Base-by-base conservation (phyloP, 2,797 vertebrate genomes). In the Danio albolineatus region DNA sequence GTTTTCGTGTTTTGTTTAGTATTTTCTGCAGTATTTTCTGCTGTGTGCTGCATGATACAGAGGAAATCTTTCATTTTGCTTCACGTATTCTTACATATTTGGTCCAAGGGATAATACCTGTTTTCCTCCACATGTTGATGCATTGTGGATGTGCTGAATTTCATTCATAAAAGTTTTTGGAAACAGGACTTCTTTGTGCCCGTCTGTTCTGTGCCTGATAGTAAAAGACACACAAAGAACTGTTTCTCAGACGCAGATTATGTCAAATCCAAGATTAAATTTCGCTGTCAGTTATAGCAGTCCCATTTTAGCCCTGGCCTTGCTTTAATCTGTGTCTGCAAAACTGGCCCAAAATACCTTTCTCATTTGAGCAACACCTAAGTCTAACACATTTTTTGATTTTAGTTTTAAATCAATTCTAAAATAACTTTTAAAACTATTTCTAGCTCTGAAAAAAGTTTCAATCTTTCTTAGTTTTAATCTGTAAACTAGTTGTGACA, bases 231-330 rank as follows among this genome's bases (percentile, higher is more conserved):
- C 13, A 67, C 64, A 49, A 49, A 10, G 46, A 46, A 67, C 8
- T n/a, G 44, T 48, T 67, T 67, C 65, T 70, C 48, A 53, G 36
- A 70, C 10, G 12, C 49, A 54, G 49, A 70, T 70, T 41, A 39
- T 39, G 36, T 70, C 49, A 70, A 72, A 57, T 72, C 69, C 39
- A 28, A 57, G 53, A 72, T 72, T 57, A 44, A 21, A 72, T 44
- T 57, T 57, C 69, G 44, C 39, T 70, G 49, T 72, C 53, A 28
- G 53, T 44, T 72, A 43, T 56, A 56, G 53, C 5, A 41, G n/a
- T 54, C 7, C 49, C 49, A 4, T 51, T 28, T 28, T n/a, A 72
- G 53, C 43, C 53, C 51, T 16, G 39, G 17, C 12, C 39, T 43
- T 57, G 69, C 51, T 71, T 71, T 56, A 43, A 16, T 56, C 51